Conservation (phyloP, 2,113 vertebrate species). For the Malurus elegans region DNA sequence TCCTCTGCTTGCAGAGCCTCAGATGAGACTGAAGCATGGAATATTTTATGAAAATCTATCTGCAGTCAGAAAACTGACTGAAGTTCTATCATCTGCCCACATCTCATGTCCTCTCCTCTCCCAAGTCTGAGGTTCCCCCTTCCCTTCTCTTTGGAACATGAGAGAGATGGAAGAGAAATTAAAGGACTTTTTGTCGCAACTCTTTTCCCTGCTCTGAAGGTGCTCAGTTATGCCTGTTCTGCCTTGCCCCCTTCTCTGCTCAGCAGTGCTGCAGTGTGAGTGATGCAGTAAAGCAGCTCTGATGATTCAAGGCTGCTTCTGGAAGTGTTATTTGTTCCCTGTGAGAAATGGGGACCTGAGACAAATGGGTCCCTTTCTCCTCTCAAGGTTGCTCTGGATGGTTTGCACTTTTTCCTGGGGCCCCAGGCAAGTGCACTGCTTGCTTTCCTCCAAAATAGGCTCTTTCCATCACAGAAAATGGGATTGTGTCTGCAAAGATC, state of each 20-base stretch:
- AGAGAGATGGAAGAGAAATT: background rate
- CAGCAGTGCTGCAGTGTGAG: background rate
- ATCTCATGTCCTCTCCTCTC: background rate
- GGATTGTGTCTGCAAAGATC: background rate
- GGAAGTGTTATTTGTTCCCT: background rate
- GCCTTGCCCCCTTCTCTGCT: background rate
- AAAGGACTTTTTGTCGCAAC: background rate
- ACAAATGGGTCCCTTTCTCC: background rate
- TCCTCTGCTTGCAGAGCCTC: background rate
- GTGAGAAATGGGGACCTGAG: background rate
- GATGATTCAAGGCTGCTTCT: background rate
- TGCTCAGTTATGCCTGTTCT: background rate
- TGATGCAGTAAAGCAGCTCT: background rate
- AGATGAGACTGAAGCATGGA: background rate
- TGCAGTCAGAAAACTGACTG: background rate
- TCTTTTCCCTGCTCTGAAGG: background rate
- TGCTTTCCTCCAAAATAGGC: background rate
- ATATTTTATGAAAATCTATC: background rate
- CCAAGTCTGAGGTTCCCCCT: background rate
- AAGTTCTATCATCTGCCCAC: background rate
- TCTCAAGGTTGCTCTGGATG: background rate
- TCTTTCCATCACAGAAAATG: background rate
- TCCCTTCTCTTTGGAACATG: background rate
- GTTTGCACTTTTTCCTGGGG: background rate
- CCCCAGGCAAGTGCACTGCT: background rate